A percentile compares a stretch with the other conserved stretches of the same genome.
phyloP scores from a whole-genome alignment of 2,113 vertebrate species.

The Rhipidura dahli region DNA sequence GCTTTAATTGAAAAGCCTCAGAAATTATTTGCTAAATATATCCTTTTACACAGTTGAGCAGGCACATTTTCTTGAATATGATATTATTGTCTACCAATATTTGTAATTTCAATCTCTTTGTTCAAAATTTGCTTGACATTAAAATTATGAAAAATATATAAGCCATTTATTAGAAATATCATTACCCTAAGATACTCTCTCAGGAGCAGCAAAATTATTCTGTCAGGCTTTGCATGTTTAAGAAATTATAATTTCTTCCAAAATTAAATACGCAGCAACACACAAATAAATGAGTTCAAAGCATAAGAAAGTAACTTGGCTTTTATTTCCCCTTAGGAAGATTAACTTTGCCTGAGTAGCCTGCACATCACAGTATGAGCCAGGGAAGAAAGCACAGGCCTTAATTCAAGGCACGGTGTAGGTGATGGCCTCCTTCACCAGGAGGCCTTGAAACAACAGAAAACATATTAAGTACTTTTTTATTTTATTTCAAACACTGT shows the following conservation, averaged over 20 bases:
- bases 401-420: not conserved
- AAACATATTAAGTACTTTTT: not conserved
- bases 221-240: not conserved
- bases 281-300: not conserved
- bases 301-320: not conserved
- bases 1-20: not conserved
- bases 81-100: not conserved
- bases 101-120: not conserved
- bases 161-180: not conserved
- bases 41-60: not conserved
- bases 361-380: not conserved
- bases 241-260: not conserved
- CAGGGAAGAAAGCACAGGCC: not conserved
- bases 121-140: not conserved
- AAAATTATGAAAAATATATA: conserved; percentile 11
- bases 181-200: not conserved
- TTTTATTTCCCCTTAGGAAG: not conserved
- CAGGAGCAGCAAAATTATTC: not conserved
- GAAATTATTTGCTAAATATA: not conserved
- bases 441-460: not conserved
- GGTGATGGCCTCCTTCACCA: not conserved
- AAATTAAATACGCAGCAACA: not conserved
- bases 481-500: too few relatives aligned
- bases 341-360: not conserved
- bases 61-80: not conserved